A percentile compares a stretch with the other conserved stretches of the same genome.
Evolutionary conservation across 2,113 vertebrate genomes (phyloP).

Genomic region (Takifugu flavidus): DNA sequence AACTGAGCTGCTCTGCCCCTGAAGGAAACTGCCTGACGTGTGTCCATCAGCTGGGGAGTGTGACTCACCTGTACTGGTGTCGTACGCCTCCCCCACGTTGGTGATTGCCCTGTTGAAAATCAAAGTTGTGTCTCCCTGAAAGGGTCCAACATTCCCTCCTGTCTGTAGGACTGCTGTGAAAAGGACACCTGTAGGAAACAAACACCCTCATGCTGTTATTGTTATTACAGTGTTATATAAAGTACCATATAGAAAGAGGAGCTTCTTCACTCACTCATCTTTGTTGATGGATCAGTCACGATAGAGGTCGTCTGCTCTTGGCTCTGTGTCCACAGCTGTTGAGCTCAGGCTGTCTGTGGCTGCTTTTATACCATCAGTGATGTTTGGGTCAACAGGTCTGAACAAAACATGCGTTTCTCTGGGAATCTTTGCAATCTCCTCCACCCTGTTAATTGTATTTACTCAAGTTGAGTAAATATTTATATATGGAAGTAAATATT

Average conservation of each 20-base stretch:
- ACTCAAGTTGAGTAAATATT: no score
- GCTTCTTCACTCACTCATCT: neutral
- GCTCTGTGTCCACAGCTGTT: neutral
- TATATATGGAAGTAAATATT: no score
- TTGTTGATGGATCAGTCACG: neutral
- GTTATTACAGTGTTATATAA: neutral
- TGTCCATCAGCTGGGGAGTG: neutral
- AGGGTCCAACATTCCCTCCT: neutral
- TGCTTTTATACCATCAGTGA: neutral
- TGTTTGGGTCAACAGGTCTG: no score
- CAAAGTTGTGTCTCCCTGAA: neutral
- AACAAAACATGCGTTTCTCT: no score
- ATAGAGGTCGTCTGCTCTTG: neutral
- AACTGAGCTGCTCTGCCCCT: no score
- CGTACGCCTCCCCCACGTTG: neutral
- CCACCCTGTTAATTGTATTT: no score
- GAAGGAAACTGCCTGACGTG: no score
- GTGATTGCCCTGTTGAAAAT: neutral
- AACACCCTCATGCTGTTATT: neutral
- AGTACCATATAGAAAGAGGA: neutral
- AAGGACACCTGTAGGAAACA: neutral
- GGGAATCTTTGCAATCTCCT: no score
- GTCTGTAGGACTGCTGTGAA: neutral
- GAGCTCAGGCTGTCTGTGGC: neutral
- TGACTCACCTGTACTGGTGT: neutral